Base-by-base conservation (phyloP, 2,113 vertebrate genomes). In the Prolemur simus region DNA sequence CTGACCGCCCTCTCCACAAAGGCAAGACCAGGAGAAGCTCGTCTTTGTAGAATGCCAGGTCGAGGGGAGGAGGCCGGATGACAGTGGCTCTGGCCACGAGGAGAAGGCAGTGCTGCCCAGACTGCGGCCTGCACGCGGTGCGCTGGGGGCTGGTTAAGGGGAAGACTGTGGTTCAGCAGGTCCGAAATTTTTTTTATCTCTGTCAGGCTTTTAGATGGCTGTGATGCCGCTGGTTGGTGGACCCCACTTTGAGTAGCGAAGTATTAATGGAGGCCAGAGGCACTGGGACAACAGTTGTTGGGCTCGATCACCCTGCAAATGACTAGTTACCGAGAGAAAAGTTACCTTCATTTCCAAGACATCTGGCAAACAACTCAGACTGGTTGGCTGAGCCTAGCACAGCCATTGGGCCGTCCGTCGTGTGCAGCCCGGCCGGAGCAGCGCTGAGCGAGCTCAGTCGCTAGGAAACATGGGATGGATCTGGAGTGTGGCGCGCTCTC, bases 1-100 rank as follows among this genome's bases (percentile, higher is more conserved):
- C 64, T 11, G 11, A 12, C 49, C 0, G 8, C 12, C 29, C 13
- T 23, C 25, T 12, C 11, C 12, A 1, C 0, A 76, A 49, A 69
- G 56, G 27, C 23, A 3, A 17, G 64, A 6, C n/a, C 8, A 32
- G 52, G 37, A 37, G 18, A 58, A 34, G 32, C 18, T 45, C 47
- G 21, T 87, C 52, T 71, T 25, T 42, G 5, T 0, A 27, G 69
- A 37, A 12, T 6, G 25, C 1, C 9, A 18, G 45, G 37, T 27
- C 6, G 25, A 0, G 5, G 1, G 18, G 42, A 39, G 39, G 27
- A n/a, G 18, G 13, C 6, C 15, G 20, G 25, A 4, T 5, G 3
- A 2, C 2, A 1, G 63, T 3, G 27, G 18, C n/a, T 60, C 21
- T 3, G 0, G 68, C 21, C 37, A 32, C 58, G 64, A 13, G 3